Percentiles rank a stretch among this genome's conserved stretches.
Conservation (phyloP, 2,888 invertebrate genomes). For the Leucophenga montana region DNA sequence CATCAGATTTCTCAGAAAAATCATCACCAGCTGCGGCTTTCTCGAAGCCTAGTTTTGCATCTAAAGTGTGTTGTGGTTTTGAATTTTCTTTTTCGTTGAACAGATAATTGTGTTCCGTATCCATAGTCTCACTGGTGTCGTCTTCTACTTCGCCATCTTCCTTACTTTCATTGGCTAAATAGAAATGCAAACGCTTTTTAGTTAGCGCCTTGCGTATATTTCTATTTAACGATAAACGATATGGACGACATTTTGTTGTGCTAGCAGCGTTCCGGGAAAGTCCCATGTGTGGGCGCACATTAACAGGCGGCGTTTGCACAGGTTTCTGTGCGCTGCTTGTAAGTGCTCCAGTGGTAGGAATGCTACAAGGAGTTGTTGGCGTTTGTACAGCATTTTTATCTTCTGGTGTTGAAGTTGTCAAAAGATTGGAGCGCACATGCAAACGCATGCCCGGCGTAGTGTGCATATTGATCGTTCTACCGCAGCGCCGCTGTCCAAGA, state of each 20-base stretch:
- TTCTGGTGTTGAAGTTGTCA: background rate
- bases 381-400: constrained; percentile 11
- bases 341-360: background rate
- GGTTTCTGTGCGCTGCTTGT: background rate
- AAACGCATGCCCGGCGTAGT: constrained; percentile 46
- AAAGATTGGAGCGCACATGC: constrained; percentile 9
- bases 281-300: too few species aligned
- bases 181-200: constrained; percentile 59
- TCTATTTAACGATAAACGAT: constrained; percentile 51
- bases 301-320: constrained; percentile 19
- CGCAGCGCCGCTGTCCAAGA: constrained; percentile 45
- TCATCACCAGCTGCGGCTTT: background rate
- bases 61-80: background rate
- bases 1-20: constrained; percentile 19
- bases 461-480: constrained; percentile 14
- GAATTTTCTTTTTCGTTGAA: background rate
- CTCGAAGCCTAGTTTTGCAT: background rate
- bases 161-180: constrained; percentile 34
- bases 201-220: constrained; percentile 48
- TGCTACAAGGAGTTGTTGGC: background rate
- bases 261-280: constrained; percentile 38
- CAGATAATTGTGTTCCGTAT: background rate
- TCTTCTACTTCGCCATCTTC: background rate
- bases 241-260: constrained; percentile 51
- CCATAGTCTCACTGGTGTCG: background rate